phyloP scores from a whole-genome alignment of 2,888 invertebrate genomes.

The Diachrysia chrysitis region DNA sequence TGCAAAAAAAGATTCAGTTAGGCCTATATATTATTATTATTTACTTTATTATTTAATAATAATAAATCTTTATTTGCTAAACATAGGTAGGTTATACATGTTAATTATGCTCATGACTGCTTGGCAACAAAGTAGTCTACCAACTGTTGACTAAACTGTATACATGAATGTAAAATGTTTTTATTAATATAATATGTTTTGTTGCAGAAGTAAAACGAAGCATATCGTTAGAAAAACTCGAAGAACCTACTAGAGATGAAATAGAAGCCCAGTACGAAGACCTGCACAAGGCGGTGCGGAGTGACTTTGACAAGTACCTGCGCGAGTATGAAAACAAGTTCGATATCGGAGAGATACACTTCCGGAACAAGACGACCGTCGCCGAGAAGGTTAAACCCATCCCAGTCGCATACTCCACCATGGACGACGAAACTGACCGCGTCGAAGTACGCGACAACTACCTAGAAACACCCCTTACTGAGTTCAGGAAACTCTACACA shows the following conservation, averaged over 20 bases:
- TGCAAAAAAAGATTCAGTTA: too few species aligned
- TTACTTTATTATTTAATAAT: too few species aligned
- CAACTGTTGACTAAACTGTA: slow-evolving; percentile 16
- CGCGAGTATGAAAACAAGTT: slow-evolving; percentile 69
- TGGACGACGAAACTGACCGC: slow-evolving; percentile 28
- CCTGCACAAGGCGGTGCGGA: slow-evolving; percentile 49
- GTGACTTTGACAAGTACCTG: slow-evolving; percentile 73
- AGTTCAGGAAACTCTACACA: slow-evolving; percentile 80
- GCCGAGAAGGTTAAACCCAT: slow-evolving; percentile 63
- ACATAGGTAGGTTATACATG: too few species aligned
- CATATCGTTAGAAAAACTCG: slow-evolving; percentile 51
- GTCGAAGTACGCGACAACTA: slow-evolving; percentile 59
- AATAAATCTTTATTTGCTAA: too few species aligned
- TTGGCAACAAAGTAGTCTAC: background rate
- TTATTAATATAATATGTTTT: slow-evolving; percentile 33
- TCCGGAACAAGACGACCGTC: slow-evolving; percentile 63
- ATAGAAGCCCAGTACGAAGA: slow-evolving; percentile 37
- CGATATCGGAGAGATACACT: slow-evolving; percentile 61
- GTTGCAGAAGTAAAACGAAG: slow-evolving; percentile 60
- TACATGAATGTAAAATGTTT: too few species aligned
- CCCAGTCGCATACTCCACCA: slow-evolving; percentile 54
- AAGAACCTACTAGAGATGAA: slow-evolving; percentile 35
- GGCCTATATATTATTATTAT: too few species aligned
- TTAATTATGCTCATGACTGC: too few species aligned
- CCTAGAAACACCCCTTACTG: slow-evolving; percentile 76